phyloP scores from a whole-genome alignment of 2,797 vertebrate genomes.

The Diplodus sargus region DNA sequence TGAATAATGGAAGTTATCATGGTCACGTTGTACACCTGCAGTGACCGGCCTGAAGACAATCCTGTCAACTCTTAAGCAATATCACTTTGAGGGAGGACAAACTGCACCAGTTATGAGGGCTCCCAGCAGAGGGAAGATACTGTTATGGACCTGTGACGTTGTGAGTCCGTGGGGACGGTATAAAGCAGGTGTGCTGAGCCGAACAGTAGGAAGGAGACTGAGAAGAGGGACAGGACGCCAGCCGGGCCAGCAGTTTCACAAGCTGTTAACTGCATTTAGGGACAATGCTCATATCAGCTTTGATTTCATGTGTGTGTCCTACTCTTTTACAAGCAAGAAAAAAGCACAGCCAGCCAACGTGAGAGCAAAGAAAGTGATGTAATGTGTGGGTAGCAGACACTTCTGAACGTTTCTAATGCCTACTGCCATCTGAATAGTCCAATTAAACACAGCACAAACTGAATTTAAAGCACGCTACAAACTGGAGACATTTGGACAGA shows the following conservation, averaged over 20 bases:
- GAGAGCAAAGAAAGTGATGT: slow-evolving; percentile 26
- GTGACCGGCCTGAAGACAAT: slow-evolving; percentile 67
- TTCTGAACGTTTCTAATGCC: slow-evolving; percentile 43
- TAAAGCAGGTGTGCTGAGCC: slow-evolving; percentile 39
- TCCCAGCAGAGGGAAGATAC: slow-evolving; percentile 34
- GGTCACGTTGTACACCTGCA: slow-evolving; percentile 6
- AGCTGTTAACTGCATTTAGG: slow-evolving; percentile 58
- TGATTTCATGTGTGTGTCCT: slow-evolving; percentile 56
- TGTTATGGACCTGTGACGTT: slow-evolving; percentile 42
- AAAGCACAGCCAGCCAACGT: slow-evolving; percentile 26
- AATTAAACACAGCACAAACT: slow-evolving; percentile 34
- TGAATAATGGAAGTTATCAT: neutral
- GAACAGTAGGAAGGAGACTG: slow-evolving; percentile 8
- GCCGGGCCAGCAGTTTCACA: slow-evolving; percentile 53
- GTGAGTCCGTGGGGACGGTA: slow-evolving; percentile 43
- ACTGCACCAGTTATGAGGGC: slow-evolving; percentile 41
- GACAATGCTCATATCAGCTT: slow-evolving; percentile 48
- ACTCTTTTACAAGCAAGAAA: slow-evolving; percentile 49
- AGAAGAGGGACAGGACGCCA: neutral
- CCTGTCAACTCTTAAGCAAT: slow-evolving; percentile 63
- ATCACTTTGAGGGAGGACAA: slow-evolving; percentile 55
- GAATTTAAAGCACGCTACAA: slow-evolving; percentile 19
- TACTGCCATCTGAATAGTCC: slow-evolving; percentile 27
- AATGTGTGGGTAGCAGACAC: slow-evolving; percentile 59
- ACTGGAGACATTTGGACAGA: neutral